phyloP scores from a whole-genome alignment of 2,113 vertebrate genomes.

The Callionymus lyra region DNA sequence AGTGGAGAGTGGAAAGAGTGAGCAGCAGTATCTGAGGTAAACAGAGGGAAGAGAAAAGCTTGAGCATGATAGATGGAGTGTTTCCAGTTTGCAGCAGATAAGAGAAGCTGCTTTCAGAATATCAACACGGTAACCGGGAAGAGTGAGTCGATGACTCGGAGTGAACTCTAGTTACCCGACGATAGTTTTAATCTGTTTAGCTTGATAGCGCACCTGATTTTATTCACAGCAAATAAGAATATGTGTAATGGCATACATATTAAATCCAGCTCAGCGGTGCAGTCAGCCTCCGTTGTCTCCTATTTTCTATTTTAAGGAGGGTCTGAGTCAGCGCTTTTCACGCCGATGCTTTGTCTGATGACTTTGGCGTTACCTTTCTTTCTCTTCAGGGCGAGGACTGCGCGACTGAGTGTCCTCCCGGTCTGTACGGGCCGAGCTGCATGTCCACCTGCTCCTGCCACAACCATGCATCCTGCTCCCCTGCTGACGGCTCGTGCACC shows the following conservation, averaged over 20 bases:
- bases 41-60: not conserved
- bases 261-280: conserved; percentile 7
- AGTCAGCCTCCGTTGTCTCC: conserved; percentile 9
- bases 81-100: conserved; percentile 3
- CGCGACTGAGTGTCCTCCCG: conserved; percentile 69
- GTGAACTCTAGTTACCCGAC: conserved; percentile 17
- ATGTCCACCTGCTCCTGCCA: conserved; percentile 81
- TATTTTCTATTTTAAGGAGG: conserved; percentile 17
- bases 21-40: too few relatives aligned
- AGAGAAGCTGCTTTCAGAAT: conserved; percentile 28
- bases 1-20: too few relatives aligned
- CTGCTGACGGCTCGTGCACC: conserved; percentile 81
- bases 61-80: conserved; percentile 11
- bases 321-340: conserved; percentile 16
- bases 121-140: conserved; percentile 31
- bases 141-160: conserved; percentile 9
- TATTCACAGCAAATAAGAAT: conserved; percentile 5
- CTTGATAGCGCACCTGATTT: conserved; percentile 11
- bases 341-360: conserved; percentile 1
- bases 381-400: conserved; percentile 79
- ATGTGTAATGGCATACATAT: conserved; percentile 15
- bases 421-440: conserved; percentile 84
- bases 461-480: conserved; percentile 80
- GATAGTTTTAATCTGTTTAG: conserved; percentile 14
- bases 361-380: conserved; percentile 22